Evolutionary conservation across 2,797 vertebrate species (phyloP), one percentile per base, ranked within the genome.

Genomic region (Schizopygopsis malacanthus): DNA sequence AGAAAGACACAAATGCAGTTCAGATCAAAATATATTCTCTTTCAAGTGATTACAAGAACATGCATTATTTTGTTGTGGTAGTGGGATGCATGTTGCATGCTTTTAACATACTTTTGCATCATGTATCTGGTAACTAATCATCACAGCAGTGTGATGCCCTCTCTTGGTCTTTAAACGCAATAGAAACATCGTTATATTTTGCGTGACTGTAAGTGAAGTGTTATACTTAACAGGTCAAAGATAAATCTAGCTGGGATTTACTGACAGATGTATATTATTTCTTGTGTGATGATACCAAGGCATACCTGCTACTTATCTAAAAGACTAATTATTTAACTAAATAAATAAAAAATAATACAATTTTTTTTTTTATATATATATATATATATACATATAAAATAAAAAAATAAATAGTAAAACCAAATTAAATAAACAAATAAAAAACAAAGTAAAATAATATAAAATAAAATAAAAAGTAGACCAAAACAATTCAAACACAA

Each of bases 151-250:
- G 11, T 61, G 22, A n/a, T 73, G 67, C 75, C 61, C 77, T 75
- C 77, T 83, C 13, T 70, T 84, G 70, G 81, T 33, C 41, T 9
- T 15, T 33, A 80, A 86, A 70, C 3, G 33, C 63, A 56, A 79
- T 50, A 28, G 61, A 16, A 47, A 47, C 54, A 4, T 2, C 28
- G 0, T 63, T 10, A 67, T 47, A 41, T 22, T 54, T 61, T 73
- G 61, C 39, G 8, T 63, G 75, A 82, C 39, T 83, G 20, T 47
- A 47, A 79, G 28, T 79, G 56, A 76, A 76, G 52, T 65, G 56
- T 52, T 39, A 83, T 12, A 76, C 41, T 52, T 50, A 11, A 18
- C 71, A 39, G 43, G 43, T 52, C 56, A 25, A 54, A 84, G 41
- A 67, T 77, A 84, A 77, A 50, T 39, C 28, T 76, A 63, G 43